Percentiles rank a stretch among this genome's conserved stretches.
These are phyloP conservation scores for Falco punctatus DNA, from an alignment of 2,113 vertebrate genomes.

Conservation along the genomic window DNA sequence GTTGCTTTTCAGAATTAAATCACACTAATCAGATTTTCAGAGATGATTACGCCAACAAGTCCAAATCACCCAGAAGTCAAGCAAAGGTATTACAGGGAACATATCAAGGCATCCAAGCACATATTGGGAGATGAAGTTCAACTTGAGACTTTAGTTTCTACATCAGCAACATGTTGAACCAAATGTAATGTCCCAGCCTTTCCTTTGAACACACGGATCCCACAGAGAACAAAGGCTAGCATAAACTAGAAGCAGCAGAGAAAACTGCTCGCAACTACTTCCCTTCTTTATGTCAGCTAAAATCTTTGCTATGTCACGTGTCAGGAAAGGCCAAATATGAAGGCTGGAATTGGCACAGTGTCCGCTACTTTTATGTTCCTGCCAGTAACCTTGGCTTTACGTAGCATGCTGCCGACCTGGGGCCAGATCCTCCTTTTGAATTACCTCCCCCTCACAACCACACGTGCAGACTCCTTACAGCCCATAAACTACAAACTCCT, in stretches of 20 bases:
- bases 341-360: neutral
- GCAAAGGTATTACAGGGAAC: neutral
- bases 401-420: neutral
- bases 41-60: neutral
- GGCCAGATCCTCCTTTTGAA: neutral
- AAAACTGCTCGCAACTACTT: neutral
- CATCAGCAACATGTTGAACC: neutral
- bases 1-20: neutral
- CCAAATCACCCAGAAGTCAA: neutral
- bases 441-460: neutral
- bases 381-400: neutral
- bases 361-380: neutral
- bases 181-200: neutral
- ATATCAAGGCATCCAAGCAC: neutral
- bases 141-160: neutral
- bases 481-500: accelerated
- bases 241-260: neutral
- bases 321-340: accelerated
- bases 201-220: neutral
- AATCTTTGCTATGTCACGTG: neutral
- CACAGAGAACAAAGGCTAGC: neutral
- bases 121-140: neutral
- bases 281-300: neutral
- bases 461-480: accelerated
- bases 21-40: neutral